Conservation (phyloP, 1,140 invertebrate genomes). For the Trachymyrmex cornetzi region DNA sequence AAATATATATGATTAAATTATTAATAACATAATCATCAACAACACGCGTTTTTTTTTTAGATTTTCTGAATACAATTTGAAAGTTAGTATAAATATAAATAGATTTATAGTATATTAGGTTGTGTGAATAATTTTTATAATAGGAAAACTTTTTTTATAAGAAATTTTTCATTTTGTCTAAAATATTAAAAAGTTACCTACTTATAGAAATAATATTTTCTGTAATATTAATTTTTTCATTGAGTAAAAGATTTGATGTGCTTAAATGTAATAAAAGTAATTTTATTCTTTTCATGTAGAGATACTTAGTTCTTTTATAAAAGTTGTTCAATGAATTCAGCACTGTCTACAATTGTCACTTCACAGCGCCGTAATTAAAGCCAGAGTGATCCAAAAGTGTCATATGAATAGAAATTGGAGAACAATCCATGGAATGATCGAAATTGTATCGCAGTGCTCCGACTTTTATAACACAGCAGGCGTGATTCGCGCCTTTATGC, state of each 20-base stretch:
- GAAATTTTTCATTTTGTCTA: slow-evolving; percentile 10
- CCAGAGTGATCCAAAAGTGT: slow-evolving; percentile 6
- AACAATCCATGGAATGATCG: slow-evolving; percentile 54
- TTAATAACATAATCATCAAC: neutral
- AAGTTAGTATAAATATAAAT: neutral
- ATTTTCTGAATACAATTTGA: neutral
- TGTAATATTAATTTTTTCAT: neutral
- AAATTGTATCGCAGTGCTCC: slow-evolving; percentile 35
- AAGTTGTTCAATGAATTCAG: neutral
- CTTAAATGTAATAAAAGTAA: slow-evolving; percentile 8
- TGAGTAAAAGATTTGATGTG: neutral
- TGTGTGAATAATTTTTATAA: neutral
- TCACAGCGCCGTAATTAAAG: neutral
- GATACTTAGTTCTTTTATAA: neutral
- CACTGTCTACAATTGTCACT: slow-evolving; percentile 19
- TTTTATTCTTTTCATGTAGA: neutral
- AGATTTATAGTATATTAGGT: neutral
- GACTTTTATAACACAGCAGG: slow-evolving; percentile 34
- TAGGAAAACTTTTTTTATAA: neutral
- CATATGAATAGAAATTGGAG: slow-evolving; percentile 47
- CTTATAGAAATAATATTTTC: neutral
- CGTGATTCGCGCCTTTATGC: slow-evolving; percentile 46
- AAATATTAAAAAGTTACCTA: too few relatives aligned
- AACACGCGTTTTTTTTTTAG: neutral
- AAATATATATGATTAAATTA: slow-evolving; percentile 11